A percentile compares a stretch with the other conserved stretches of the same genome.
phyloP scores from a whole-genome alignment of 1,140 invertebrate species.

The Lepidurus couesii region DNA sequence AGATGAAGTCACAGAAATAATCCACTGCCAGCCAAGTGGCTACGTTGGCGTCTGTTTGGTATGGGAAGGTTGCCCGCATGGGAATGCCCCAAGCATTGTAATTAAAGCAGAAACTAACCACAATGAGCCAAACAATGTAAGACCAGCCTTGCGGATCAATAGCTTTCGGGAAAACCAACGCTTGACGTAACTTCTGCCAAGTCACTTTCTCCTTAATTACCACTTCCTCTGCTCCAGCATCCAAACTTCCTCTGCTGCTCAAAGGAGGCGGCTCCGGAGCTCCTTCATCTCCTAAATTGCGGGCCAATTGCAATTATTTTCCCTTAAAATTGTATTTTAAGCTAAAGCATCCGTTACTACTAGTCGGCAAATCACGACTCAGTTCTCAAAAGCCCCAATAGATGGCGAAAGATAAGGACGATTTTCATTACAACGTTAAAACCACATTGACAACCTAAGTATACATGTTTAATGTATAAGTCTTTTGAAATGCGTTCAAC shows the following conservation, averaged over 20 bases:
- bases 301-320: not conserved
- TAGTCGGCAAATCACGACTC: too few species aligned
- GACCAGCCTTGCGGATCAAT: conserved; percentile 48
- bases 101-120: conserved; percentile 70
- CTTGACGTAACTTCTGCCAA: not conserved
- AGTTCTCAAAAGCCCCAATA: not conserved
- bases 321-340: not conserved
- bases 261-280: not conserved
- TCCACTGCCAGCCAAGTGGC: conserved; percentile 69
- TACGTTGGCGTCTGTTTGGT: conserved; percentile 65
- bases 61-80: conserved; percentile 73
- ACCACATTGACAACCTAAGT: too few species aligned
- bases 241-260: not conserved
- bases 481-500: too few species aligned
- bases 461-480: too few species aligned
- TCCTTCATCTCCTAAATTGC: not conserved
- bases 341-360: too few species aligned
- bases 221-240: not conserved
- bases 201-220: not conserved
- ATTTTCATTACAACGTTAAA: too few species aligned
- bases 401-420: not conserved
- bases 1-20: conserved; percentile 73
- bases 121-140: conserved; percentile 75
- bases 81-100: conserved; percentile 87
- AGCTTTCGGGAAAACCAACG: not conserved